These are phyloP conservation scores for Miichthys miiuy DNA, from an alignment of 2,797 vertebrate genomes.

Conservation along the genomic window DNA sequence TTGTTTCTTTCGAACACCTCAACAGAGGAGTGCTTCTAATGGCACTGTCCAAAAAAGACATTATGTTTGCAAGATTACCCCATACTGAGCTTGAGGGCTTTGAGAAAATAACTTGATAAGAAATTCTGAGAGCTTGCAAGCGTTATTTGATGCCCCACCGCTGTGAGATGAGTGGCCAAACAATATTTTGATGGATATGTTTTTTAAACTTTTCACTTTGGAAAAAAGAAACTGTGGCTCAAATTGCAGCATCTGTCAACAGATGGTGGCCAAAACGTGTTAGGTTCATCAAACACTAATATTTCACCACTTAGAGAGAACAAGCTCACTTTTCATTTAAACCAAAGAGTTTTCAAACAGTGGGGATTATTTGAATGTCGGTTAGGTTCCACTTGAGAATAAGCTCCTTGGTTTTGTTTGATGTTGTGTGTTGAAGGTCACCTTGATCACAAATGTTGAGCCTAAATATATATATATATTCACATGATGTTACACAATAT, in stretches of 20 bases:
- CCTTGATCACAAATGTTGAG: conserved; percentile 29
- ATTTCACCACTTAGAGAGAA: conserved; percentile 12
- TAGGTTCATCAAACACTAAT: conserved; percentile 50
- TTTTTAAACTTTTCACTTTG: conserved; percentile 46
- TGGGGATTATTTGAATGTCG: background rate
- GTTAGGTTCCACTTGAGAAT: conserved; percentile 11
- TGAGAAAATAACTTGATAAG: conserved; percentile 37
- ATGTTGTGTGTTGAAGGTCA: conserved; percentile 13
- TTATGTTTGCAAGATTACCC: conserved; percentile 40
- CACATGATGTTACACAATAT: conserved; percentile 29
- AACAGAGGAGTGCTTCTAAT: conserved; percentile 23
- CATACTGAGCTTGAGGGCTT: conserved; percentile 41
- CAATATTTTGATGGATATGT: conserved; percentile 46
- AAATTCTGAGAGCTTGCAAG: conserved; percentile 34
- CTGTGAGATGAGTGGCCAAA: conserved; percentile 42
- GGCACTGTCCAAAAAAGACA: conserved; percentile 29
- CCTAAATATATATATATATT: conserved; percentile 25
- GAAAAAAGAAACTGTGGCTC: conserved; percentile 19
- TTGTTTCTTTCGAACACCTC: conserved; percentile 1
- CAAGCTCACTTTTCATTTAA: background rate
- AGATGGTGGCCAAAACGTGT: background rate
- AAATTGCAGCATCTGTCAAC: conserved; percentile 1
- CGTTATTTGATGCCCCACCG: conserved; percentile 25
- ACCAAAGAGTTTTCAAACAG: conserved; percentile 4
- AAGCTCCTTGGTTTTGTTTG: conserved; percentile 7